Percentiles rank a stretch among this genome's conserved stretches.
These are phyloP conservation scores for Aphelenchoides avenae DNA, from an alignment of 1,140 invertebrate species.

Conservation along the genomic window DNA sequence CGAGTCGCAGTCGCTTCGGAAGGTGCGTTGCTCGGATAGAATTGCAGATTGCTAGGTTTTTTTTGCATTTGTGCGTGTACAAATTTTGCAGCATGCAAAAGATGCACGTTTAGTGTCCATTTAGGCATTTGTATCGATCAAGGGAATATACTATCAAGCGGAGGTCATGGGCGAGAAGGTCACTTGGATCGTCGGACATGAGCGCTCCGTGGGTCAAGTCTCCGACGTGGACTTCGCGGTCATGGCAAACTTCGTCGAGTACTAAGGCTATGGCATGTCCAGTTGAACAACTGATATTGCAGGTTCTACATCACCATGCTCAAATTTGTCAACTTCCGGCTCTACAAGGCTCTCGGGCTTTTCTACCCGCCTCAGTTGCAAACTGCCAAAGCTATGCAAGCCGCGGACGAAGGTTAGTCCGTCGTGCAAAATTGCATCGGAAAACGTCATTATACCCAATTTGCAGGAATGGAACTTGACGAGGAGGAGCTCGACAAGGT, in stretches of 20 bases:
- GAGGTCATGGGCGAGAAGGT: constrained; percentile 91
- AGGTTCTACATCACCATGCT: constrained; percentile 86
- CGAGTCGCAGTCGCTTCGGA: constrained; percentile 79
- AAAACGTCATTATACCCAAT: too few species aligned
- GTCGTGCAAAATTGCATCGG: too few species aligned
- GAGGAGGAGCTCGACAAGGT: too few species aligned
- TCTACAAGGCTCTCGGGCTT: constrained; percentile 83
- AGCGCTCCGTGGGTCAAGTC: constrained; percentile 67
- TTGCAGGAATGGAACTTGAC: too few species aligned
- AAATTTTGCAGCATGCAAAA: too few species aligned
- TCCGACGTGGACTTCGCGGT: constrained; percentile 91
- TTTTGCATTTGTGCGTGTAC: too few species aligned
- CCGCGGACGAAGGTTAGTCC: constrained; percentile 38
- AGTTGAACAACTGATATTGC: constrained; percentile 93
- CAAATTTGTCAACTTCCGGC: constrained; percentile 86
- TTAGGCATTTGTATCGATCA: constrained; percentile 44
- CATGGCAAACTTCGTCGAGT: too few species aligned
- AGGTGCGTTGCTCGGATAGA: constrained; percentile 64
- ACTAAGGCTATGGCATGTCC: constrained; percentile 85
- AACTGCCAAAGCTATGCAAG: neutral
- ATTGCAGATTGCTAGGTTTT: neutral
- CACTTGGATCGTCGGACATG: constrained; percentile 95
- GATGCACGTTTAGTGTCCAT: too few species aligned
- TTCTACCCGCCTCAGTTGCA: constrained; percentile 86
- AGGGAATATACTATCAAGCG: constrained; percentile 90